Evolutionary conservation across 2,797 vertebrate species (phyloP).

Genomic region (Carduelis carduelis): DNA sequence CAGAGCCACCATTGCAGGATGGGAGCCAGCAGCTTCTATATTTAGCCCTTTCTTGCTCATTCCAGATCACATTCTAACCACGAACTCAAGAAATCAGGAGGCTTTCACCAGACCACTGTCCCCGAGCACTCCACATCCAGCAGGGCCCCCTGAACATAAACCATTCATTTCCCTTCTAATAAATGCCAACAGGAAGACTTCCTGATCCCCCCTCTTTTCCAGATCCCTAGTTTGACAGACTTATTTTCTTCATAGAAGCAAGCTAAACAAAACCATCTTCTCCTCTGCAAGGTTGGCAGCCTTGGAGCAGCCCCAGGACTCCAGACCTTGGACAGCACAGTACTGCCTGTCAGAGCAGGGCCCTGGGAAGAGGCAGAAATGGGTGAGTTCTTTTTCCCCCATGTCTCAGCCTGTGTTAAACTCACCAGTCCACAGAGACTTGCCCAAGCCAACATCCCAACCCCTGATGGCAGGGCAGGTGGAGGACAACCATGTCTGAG

Average conservation of each 20-base stretch:
- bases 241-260: neutral
- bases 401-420: neutral
- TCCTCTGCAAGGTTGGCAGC: neutral
- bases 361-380: neutral
- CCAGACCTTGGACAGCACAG: accelerated
- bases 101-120: conserved; percentile 3
- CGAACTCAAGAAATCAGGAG: neutral
- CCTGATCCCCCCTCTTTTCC: neutral
- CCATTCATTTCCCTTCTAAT: conserved; percentile 30
- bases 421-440: neutral
- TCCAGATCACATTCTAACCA: conserved; percentile 25
- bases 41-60: conserved; percentile 53
- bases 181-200: conserved; percentile 53
- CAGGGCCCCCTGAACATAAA: neutral
- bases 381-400: neutral
- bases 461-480: neutral
- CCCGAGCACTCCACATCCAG: neutral
- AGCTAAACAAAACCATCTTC: conserved; percentile 33
- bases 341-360: neutral
- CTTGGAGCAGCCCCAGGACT: neutral
- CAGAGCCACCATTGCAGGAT: neutral
- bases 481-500: neutral
- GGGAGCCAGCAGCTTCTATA: conserved; percentile 44
- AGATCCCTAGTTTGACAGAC: conserved; percentile 6
- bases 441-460: neutral